Evolutionary conservation across 1,140 invertebrate species (phyloP), one percentile per base, ranked within the genome.

Genomic region (Nylanderia fulva): DNA sequence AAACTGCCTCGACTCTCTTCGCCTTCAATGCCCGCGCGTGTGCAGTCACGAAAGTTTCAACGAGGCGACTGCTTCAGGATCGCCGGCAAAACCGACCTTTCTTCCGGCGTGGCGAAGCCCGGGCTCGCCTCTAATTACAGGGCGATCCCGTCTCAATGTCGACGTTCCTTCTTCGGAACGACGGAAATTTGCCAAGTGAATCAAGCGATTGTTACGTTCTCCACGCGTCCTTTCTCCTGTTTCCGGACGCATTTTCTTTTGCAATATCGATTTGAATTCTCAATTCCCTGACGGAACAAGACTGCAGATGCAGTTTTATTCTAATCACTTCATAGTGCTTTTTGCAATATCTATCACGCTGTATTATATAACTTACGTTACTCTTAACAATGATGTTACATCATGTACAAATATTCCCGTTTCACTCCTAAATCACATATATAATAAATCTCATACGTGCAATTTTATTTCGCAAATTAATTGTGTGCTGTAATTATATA

Each of bases 71-170:
- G 80, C 61, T 84, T 75, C 61, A 72, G 58, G 48, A 86, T 90
- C 79, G 88, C 29, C 54, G 66, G 79, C 69, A 88, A 91, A 90
- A 86, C 84, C 85, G 56, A 79, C 85, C 88, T 86, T 88, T 72
- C 88, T 91, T 90, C 85, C 89, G 79, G 54, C 68, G 11, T 48
- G 82, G 80, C 71, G 63, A 83, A 85, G 71, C 79, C 64, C 69
- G 74, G 15, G 56, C 80, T 90, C 80, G 58, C 33, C 85, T 84
- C 87, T 91, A 91, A 91, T 91, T 91, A 91, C 87, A 85, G 54
- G 56, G 21, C 39, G 29, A 61, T 60, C 61, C 69, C 74, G 56
- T 82, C 82, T 63, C 84, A 84, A 82, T 61, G 88, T 56, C 68
- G 74, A 88, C 86, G 85, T 88, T 86, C 64, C 88, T 87, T n/a